Conservation (phyloP, 2,113 vertebrate species). For the Ceyx margarethae region DNA sequence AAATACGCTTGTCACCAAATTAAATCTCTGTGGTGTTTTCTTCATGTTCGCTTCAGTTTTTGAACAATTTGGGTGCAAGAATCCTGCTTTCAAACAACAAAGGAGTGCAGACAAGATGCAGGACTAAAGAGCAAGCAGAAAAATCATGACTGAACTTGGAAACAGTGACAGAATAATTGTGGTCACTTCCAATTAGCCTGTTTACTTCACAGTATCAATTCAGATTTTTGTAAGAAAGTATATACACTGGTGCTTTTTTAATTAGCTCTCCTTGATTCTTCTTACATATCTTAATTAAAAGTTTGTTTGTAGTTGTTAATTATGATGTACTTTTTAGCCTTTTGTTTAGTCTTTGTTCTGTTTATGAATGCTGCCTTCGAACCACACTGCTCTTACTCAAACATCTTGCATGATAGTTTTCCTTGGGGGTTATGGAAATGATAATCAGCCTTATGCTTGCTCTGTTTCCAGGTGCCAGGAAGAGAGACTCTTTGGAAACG, state of each 20-base stretch:
- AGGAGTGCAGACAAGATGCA: neutral
- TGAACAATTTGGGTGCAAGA: neutral
- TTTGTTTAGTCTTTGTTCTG: slow-evolving; percentile 62
- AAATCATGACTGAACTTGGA: neutral
- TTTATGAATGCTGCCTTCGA: slow-evolving; percentile 55
- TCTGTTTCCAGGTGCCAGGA: slow-evolving; percentile 56
- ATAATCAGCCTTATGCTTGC: slow-evolving; percentile 62
- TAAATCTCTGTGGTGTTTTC: neutral
- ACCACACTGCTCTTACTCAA: slow-evolving; percentile 40
- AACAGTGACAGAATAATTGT: slow-evolving; percentile 41
- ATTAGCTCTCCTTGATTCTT: slow-evolving; percentile 43
- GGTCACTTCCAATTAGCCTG: slow-evolving; percentile 49
- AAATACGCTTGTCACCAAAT: neutral
- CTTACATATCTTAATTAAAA: slow-evolving; percentile 55
- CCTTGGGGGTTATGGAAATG: slow-evolving; percentile 58
- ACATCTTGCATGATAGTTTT: slow-evolving; percentile 56
- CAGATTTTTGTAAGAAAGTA: neutral
- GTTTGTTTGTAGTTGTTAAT: slow-evolving; percentile 53
- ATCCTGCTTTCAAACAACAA: neutral
- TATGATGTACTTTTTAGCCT: slow-evolving; percentile 56
- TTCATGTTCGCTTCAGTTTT: neutral
- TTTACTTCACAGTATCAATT: slow-evolving; percentile 1
- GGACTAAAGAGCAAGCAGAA: slow-evolving; percentile 20
- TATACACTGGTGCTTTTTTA: neutral
- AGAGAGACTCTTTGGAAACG: slow-evolving; percentile 24